phyloP scores from a whole-genome alignment of 1,140 invertebrate genomes.

The Drosophila saltans region DNA sequence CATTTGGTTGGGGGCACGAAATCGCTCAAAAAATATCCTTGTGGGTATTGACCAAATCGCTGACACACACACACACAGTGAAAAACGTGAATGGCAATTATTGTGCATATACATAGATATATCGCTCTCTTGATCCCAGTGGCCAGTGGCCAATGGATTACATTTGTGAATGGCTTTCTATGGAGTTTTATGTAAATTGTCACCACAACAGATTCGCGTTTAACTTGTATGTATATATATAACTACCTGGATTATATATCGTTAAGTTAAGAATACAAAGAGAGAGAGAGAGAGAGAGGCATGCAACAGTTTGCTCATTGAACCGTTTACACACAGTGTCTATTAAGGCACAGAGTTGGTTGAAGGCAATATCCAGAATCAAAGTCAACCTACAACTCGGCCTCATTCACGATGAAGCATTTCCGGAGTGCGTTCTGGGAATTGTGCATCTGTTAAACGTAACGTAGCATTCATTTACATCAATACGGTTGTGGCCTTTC shows the following conservation, averaged over 20 bases:
- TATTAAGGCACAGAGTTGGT: conserved; percentile 3
- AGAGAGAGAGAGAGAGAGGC: background rate
- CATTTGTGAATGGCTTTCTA: conserved; percentile 89
- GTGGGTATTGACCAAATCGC: conserved; percentile 85
- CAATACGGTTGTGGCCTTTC: conserved; percentile 89
- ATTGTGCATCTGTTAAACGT: conserved; percentile 88
- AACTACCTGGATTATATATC: conserved; percentile 84
- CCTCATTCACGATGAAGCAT: conserved; percentile 88
- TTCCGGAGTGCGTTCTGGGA: conserved; percentile 89
- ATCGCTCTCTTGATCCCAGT: conserved; percentile 35
- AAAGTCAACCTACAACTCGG: conserved; percentile 84
- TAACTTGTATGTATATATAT: background rate
- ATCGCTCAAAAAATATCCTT: conserved; percentile 92
- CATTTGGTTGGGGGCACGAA: conserved; percentile 91
- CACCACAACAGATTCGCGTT: conserved; percentile 84
- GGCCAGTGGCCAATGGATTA: conserved; percentile 88
- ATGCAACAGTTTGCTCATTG: conserved; percentile 71
- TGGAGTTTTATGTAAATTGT: conserved; percentile 86
- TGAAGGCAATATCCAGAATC: too few relatives aligned
- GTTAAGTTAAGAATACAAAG: conserved; percentile 84
- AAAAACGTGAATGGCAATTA: conserved; percentile 40
- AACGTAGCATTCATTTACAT: conserved; percentile 87
- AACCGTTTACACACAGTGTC: conserved; percentile 40
- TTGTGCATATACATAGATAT: conserved; percentile 40
- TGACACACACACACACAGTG: conserved; percentile 17